These are phyloP conservation scores for Saccopteryx bilineata DNA, from an alignment of 2,113 vertebrate species.

Conservation along the genomic window DNA sequence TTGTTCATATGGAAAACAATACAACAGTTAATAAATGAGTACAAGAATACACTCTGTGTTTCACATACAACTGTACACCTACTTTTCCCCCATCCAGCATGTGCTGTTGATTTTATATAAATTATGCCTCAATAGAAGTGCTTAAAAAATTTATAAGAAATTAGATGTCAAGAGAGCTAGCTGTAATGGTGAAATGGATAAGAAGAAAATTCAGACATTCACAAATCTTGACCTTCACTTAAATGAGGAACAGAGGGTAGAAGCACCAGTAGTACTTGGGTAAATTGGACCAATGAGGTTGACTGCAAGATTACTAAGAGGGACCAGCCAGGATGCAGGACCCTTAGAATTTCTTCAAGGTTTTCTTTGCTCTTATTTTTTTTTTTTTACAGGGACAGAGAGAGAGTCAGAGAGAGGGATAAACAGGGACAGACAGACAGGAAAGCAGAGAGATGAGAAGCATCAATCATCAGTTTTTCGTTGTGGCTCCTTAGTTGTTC, in stretches of 20 bases:
- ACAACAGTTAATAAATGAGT: background rate
- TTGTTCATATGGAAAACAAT: background rate
- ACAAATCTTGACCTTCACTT: background rate
- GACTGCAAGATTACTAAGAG: fast-evolving
- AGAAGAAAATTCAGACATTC: background rate
- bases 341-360: background rate
- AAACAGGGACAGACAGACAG: too few species aligned
- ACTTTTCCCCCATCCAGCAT: background rate
- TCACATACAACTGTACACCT: too few species aligned
- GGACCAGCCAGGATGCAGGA: background rate
- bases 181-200: background rate
- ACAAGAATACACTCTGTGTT: background rate
- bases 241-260: background rate
- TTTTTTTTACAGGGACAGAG: too few species aligned
- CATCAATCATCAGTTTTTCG: too few species aligned
- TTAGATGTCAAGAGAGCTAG: background rate
- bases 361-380: background rate
- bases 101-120: background rate
- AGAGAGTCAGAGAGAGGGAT: too few species aligned
- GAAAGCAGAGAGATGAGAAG: too few species aligned
- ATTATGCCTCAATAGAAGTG: background rate
- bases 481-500: too few species aligned
- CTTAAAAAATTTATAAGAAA: background rate
- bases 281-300: background rate
- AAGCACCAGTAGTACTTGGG: background rate